Percentiles rank a stretch among this genome's conserved stretches.
Conservation (phyloP, 2,113 vertebrate species). For the Stegostoma tigrinum region DNA sequence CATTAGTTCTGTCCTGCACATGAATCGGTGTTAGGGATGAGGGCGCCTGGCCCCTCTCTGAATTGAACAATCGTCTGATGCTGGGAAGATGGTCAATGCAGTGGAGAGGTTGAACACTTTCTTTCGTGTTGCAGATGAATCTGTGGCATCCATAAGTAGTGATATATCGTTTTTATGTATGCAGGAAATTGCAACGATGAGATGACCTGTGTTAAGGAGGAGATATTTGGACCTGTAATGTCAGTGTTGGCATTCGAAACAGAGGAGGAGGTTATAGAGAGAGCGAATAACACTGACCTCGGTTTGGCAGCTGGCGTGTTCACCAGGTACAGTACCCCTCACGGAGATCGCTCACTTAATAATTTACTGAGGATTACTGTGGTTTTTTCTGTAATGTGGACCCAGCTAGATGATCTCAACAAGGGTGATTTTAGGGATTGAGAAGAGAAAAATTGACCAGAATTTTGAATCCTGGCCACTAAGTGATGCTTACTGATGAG, state of each 20-base stretch:
- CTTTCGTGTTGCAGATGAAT: not conserved
- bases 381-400: not conserved
- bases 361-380: too few relatives aligned
- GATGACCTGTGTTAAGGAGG: conserved; percentile 91
- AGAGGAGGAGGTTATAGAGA: conserved; percentile 76
- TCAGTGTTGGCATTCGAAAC: conserved; percentile 85
- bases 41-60: not conserved
- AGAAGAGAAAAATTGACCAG: not conserved
- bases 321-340: conserved; percentile 65
- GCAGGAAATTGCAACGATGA: conserved; percentile 83
- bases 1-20: not conserved
- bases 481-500: not conserved
- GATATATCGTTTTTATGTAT: not conserved
- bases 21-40: not conserved
- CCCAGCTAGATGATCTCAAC: not conserved
- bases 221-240: conserved; percentile 98
- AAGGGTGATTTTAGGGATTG: not conserved
- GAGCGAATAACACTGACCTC: conserved; percentile 80
- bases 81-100: not conserved
- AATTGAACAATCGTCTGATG: not conserved
- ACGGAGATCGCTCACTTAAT: not conserved
- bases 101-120: not conserved
- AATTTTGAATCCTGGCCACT: not conserved
- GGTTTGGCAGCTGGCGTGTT: conserved; percentile 91
- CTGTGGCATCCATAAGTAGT: not conserved